A percentile compares a stretch with the other conserved stretches of the same genome.
phyloP scores from a whole-genome alignment of 2,888 invertebrate species.

The Dicyrtomina minuta region DNA sequence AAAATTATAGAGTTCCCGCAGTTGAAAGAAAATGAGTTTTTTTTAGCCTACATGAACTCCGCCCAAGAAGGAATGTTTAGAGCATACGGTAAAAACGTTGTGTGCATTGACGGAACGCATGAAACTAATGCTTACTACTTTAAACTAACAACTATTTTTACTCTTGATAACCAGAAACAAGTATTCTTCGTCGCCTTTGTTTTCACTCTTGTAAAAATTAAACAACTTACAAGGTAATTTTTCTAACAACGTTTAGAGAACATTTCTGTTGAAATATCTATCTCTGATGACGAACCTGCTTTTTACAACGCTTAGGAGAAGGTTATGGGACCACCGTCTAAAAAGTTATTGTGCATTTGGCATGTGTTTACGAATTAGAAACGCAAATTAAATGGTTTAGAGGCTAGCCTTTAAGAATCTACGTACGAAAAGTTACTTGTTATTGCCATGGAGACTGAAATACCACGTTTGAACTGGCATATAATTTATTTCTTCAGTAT shows the following conservation, averaged over 20 bases:
- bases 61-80: too few relatives aligned
- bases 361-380: too few relatives aligned
- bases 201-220: neutral
- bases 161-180: neutral
- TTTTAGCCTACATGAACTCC: too few relatives aligned
- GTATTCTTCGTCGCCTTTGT: neutral
- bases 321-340: neutral
- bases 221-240: neutral
- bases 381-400: too few relatives aligned
- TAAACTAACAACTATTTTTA: neutral
- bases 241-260: neutral
- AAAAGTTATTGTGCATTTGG: conserved; percentile 5
- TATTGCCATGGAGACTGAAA: neutral
- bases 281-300: conserved; percentile 6
- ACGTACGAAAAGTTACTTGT: neutral
- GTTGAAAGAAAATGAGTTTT: too few relatives aligned
- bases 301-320: conserved; percentile 1
- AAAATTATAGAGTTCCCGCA: too few relatives aligned
- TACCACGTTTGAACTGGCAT: neutral
- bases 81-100: too few relatives aligned
- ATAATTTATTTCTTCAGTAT: neutral
- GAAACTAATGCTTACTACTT: too few relatives aligned
- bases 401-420: too few relatives aligned
- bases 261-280: neutral
- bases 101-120: too few relatives aligned